Evolutionary conservation across 2,888 invertebrate genomes (phyloP), one percentile per base, ranked within the genome.

Genomic region (Limnephilus marmoratus): DNA sequence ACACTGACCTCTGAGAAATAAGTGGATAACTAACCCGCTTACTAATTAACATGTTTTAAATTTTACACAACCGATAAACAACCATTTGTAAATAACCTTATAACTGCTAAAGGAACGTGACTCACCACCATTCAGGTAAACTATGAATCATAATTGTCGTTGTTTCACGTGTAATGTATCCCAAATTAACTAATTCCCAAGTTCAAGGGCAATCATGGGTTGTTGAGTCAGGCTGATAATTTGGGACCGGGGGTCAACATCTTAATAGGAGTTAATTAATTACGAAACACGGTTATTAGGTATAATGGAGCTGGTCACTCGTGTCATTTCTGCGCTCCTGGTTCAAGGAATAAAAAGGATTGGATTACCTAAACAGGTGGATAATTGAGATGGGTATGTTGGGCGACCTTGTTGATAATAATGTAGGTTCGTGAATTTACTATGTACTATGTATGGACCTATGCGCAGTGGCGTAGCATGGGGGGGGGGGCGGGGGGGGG

Each of bases 181-280:
- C 24, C 68, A 68, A 68, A 68, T 68, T 24, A 68, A 68, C 68
- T n/a, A n/a, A 68, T 68, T 68, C 24, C 68, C 68, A 24, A 68
- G n/a, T 68, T 68, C 68, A 68, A 68, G 68, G 68, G 18, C 24
- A 53, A 18, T 53, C 5, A 53, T 53, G 53, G 13, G 53, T 53
- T 53, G 18, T 4, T 68, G 68, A 68, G n/a, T 68, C 68, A 68
- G 2, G 24, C 24, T 68, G n/a, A 24, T n/a, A 68, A 68, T 68
- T 68, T 68, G 68, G 9, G n/a, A 68, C 0, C n/a, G 0, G 68
- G 68, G 68, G 68, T 68, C 68, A 68, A 68, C 9, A 68, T 24
- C 68, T 68, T 68, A 68, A 68, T 68, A 68, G 68, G 68, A 68
- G 68, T 68, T 68, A 68, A 68, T 68, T 68, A 68, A 68, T 68